phyloP scores from a whole-genome alignment of 2,888 invertebrate genomes.

The Hypena proboscidalis region DNA sequence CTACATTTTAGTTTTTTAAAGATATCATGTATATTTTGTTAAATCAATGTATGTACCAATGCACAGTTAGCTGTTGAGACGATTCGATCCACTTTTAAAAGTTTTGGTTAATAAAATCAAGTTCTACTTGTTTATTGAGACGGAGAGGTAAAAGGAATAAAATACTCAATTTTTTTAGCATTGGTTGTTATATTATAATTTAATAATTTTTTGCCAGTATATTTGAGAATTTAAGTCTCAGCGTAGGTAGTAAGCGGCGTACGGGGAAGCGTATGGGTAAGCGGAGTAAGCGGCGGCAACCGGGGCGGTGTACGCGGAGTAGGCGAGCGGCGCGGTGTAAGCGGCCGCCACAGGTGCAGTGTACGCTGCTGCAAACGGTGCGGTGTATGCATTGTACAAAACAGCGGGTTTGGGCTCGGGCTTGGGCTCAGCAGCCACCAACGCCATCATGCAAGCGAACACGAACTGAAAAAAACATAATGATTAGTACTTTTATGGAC shows the following conservation, averaged over 20 bases:
- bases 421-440: constrained; percentile 63
- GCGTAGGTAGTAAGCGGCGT: constrained; percentile 52
- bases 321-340: no score
- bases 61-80: no score
- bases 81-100: no score
- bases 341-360: constrained; percentile 51
- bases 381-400: constrained; percentile 60
- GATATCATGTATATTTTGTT: no score
- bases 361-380: constrained; percentile 57
- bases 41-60: no score
- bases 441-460: constrained; percentile 78
- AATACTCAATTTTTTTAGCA: no score
- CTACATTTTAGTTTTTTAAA: no score
- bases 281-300: constrained; percentile 67
- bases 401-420: constrained; percentile 73
- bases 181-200: background rate
- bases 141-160: no score
- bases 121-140: no score
- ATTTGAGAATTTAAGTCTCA: constrained; percentile 25
- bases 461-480: constrained; percentile 65
- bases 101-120: no score
- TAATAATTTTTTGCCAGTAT: background rate
- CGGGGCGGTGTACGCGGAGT: constrained; percentile 60
- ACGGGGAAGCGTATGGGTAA: constrained; percentile 55
- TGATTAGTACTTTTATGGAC: no score